Conservation (phyloP, 2,797 vertebrate species). For the Xerus rutilus region DNA sequence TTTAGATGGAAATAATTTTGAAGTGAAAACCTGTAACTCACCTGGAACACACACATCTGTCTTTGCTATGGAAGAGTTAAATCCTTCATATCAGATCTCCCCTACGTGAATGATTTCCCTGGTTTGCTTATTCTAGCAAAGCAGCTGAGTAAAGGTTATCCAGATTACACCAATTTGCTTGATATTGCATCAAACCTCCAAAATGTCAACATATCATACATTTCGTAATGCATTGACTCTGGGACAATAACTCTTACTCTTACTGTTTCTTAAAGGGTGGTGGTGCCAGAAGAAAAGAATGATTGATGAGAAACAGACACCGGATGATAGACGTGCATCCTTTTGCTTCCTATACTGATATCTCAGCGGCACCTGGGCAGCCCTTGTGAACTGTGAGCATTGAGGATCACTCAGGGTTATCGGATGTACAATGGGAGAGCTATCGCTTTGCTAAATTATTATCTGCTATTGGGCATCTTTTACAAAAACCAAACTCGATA, state of each 20-base stretch:
- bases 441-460: constrained; percentile 83
- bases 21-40: constrained; percentile 75
- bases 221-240: constrained; percentile 87
- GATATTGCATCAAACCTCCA: constrained; percentile 82
- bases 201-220: constrained; percentile 85
- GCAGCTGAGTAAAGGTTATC: constrained; percentile 84
- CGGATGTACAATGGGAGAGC: constrained; percentile 79
- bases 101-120: constrained; percentile 77
- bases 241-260: constrained; percentile 89
- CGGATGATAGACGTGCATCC: constrained; percentile 89
- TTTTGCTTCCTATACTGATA: constrained; percentile 87
- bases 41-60: constrained; percentile 73
- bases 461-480: constrained; percentile 80
- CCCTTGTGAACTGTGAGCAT: constrained; percentile 77
- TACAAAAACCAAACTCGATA: constrained; percentile 66
- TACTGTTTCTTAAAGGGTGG: constrained; percentile 91
- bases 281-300: constrained; percentile 90
- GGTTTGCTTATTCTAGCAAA: constrained; percentile 78
- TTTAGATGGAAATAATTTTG: constrained; percentile 79
- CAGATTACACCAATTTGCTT: constrained; percentile 84
- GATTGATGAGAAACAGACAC: constrained; percentile 93
- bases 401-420: constrained; percentile 86
- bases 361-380: constrained; percentile 86
- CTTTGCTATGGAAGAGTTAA: constrained; percentile 83
- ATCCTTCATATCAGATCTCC: constrained; percentile 81